phyloP scores from a whole-genome alignment of 2,888 invertebrate species.

The Cremastinae sp. region DNA sequence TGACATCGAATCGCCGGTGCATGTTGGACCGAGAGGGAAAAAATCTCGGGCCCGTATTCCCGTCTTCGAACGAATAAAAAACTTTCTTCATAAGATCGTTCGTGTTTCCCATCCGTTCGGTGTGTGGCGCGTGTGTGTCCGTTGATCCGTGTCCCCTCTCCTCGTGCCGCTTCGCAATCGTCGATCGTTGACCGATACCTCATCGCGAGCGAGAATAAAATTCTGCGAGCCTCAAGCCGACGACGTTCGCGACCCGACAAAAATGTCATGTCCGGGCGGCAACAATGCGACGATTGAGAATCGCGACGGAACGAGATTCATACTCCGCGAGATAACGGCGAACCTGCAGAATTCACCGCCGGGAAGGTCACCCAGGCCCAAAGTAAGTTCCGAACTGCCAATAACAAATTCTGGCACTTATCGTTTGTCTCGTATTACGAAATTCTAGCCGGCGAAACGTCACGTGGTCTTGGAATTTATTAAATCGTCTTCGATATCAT shows the following conservation, averaged over 20 bases:
- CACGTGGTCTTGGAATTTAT: slow-evolving; percentile 34
- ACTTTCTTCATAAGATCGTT: background rate
- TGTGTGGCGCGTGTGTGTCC: slow-evolving; percentile 21
- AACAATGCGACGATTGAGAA: slow-evolving; percentile 55
- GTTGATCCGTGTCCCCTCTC: slow-evolving; percentile 9
- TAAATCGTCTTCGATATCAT: no score
- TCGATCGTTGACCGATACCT: slow-evolving; percentile 25
- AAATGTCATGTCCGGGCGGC: slow-evolving; percentile 70
- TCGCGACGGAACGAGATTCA: slow-evolving; percentile 73
- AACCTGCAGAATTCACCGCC: slow-evolving; percentile 73
- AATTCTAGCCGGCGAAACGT: slow-evolving; percentile 33
- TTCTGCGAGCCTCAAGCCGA: slow-evolving; percentile 11
- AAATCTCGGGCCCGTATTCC: no score
- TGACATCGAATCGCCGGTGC: background rate
- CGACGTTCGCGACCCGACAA: slow-evolving; percentile 33
- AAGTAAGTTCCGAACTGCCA: slow-evolving; percentile 64
- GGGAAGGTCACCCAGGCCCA: slow-evolving; percentile 62
- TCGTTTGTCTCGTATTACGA: background rate
- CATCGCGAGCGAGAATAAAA: slow-evolving; percentile 13
- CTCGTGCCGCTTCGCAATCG: slow-evolving; percentile 4
- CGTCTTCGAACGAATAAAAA: background rate
- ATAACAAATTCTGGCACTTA: slow-evolving; percentile 11
- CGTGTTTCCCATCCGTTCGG: slow-evolving; percentile 1
- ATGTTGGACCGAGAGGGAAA: no score
- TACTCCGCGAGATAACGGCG: slow-evolving; percentile 74